phyloP scores from a whole-genome alignment of 2,888 invertebrate genomes.

The Hirtodrosophila histrioides region DNA sequence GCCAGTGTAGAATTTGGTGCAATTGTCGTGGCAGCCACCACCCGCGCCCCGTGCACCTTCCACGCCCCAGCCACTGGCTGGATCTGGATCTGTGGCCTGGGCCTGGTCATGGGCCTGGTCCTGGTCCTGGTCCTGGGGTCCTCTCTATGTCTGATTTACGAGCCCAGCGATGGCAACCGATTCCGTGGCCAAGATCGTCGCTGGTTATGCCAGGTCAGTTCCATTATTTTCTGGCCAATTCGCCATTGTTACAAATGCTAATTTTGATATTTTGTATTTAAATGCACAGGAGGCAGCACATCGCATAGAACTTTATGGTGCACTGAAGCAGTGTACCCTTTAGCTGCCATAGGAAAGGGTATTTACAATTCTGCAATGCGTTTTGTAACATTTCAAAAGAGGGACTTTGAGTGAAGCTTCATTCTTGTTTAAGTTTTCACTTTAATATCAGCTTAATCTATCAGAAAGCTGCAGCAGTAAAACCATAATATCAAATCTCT shows the following conservation, averaged over 20 bases:
- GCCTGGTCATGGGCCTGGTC: slow-evolving; percentile 1
- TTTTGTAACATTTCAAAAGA: background rate
- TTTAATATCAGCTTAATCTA: no score
- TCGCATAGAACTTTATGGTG: slow-evolving; percentile 25
- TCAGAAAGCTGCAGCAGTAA: no score
- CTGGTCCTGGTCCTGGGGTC: background rate
- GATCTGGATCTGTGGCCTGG: no score
- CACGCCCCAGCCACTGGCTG: background rate
- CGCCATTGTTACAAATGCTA: slow-evolving; percentile 83
- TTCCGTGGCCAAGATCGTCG: slow-evolving; percentile 68
- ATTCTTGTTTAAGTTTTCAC: no score
- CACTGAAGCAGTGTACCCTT: slow-evolving; percentile 33
- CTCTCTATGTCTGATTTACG: slow-evolving; percentile 70
- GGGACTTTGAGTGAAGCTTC: no score
- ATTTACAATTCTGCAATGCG: background rate
- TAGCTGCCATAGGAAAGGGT: background rate
- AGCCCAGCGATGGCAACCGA: slow-evolving; percentile 41
- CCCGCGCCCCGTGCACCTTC: slow-evolving; percentile 1
- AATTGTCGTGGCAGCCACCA: slow-evolving; percentile 53
- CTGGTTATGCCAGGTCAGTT: slow-evolving; percentile 74
- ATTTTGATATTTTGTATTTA: slow-evolving; percentile 83
- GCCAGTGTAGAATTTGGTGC: slow-evolving; percentile 72
- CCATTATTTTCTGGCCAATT: slow-evolving; percentile 80
- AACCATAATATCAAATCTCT: no score
- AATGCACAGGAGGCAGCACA: slow-evolving; percentile 66